phyloP scores from a whole-genome alignment of 1,140 invertebrate genomes.

The Chironomus striatipennis region DNA sequence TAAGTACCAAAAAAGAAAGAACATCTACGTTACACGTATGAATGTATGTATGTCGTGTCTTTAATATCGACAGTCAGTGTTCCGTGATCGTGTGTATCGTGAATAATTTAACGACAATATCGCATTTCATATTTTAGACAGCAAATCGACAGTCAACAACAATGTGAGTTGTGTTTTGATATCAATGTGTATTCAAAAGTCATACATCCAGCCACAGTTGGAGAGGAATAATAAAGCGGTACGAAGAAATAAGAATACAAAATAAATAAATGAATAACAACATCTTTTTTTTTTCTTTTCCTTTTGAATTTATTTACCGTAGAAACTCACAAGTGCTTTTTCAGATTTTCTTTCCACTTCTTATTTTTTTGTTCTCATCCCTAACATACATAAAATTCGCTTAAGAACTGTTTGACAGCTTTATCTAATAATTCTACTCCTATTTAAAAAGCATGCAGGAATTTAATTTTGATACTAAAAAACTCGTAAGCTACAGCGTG shows the following conservation, averaged over 20 bases:
- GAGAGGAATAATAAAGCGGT: background rate
- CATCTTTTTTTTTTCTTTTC: background rate
- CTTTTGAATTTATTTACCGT: conserved; percentile 14
- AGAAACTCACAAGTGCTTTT: conserved; percentile 7
- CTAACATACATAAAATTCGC: background rate
- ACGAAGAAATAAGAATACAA: background rate
- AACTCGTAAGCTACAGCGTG: too few relatives aligned
- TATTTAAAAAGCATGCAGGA: too few relatives aligned
- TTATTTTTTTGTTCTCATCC: background rate
- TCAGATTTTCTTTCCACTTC: background rate
- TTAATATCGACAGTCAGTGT: background rate
- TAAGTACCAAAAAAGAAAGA: too few relatives aligned
- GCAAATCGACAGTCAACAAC: conserved; percentile 10
- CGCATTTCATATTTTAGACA: conserved; percentile 9
- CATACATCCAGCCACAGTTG: background rate
- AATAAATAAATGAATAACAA: conserved; percentile 10
- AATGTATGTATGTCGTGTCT: background rate
- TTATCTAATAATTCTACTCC: too few relatives aligned
- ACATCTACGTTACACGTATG: too few relatives aligned
- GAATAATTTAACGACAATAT: conserved; percentile 9
- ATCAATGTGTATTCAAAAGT: conserved; percentile 2
- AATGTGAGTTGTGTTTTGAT: background rate
- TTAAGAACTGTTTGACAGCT: too few relatives aligned
- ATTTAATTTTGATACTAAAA: too few relatives aligned
- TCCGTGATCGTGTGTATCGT: conserved; percentile 11